Percentiles rank a stretch among this genome's conserved stretches.
These are phyloP conservation scores for Solen grandis DNA, from an alignment of 1,140 invertebrate species.

Conservation along the genomic window DNA sequence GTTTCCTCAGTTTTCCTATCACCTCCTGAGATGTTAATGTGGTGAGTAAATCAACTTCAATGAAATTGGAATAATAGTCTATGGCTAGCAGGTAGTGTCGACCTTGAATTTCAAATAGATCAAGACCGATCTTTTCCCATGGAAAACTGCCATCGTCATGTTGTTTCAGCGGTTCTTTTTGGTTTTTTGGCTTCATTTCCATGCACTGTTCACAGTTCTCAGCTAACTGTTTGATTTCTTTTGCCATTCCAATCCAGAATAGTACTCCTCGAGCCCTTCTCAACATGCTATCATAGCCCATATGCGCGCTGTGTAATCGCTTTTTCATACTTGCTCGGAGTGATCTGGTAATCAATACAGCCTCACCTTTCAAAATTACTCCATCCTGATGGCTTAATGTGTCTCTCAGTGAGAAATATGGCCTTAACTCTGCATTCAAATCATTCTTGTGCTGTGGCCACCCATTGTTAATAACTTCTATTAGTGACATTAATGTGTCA, in stretches of 20 bases:
- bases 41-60: constrained; percentile 79
- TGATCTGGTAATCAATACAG: constrained; percentile 68
- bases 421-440: constrained; percentile 18
- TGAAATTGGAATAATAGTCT: constrained; percentile 63
- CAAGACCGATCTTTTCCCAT: constrained; percentile 61
- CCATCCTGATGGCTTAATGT: constrained; percentile 64
- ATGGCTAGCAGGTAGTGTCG: constrained; percentile 61
- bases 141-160: constrained; percentile 51
- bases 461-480: constrained; percentile 22
- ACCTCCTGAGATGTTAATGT: constrained; percentile 46
- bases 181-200: constrained; percentile 43
- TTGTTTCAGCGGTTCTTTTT: constrained; percentile 48
- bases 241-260: constrained; percentile 66
- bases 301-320: constrained; percentile 70
- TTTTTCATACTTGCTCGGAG: constrained; percentile 68
- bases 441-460: constrained; percentile 43
- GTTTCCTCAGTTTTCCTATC: constrained; percentile 55
- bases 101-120: constrained; percentile 60
- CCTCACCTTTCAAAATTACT: constrained; percentile 67
- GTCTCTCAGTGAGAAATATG: constrained; percentile 61
- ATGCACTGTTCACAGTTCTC: constrained; percentile 58
- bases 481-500: constrained; percentile 1
- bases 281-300: constrained; percentile 64
- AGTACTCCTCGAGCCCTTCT: constrained; percentile 57
- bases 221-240: constrained; percentile 62